These are phyloP conservation scores for Halcyon badia DNA, from an alignment of 2,797 vertebrate species.

Conservation along the genomic window DNA sequence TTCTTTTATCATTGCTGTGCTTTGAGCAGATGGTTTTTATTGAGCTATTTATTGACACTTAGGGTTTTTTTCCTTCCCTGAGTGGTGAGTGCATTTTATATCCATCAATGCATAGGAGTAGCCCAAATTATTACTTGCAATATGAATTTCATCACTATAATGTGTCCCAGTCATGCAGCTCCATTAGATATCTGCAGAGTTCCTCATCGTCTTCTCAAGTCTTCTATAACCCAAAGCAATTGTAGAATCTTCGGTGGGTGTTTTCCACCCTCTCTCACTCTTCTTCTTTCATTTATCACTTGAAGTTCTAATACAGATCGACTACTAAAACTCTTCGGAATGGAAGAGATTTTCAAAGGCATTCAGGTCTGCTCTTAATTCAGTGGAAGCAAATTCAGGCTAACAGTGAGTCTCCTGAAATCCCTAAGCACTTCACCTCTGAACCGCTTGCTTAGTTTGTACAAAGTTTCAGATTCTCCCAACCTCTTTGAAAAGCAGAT, in stretches of 20 bases:
- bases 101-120: conserved; percentile 30
- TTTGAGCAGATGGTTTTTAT: conserved; percentile 57
- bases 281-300: background rate
- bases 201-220: background rate
- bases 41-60: conserved; percentile 48
- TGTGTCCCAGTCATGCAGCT: conserved; percentile 1
- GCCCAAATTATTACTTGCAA: conserved; percentile 32
- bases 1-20: conserved; percentile 21
- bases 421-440: background rate
- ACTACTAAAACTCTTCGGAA: background rate
- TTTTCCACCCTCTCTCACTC: background rate
- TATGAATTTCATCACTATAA: background rate
- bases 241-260: background rate
- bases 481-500: background rate
- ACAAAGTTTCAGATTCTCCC: background rate
- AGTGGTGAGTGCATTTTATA: conserved; percentile 36
- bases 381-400: background rate
- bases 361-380: background rate
- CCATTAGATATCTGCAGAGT: background rate
- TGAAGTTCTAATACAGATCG: background rate
- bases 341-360: background rate
- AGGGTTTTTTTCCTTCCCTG: conserved; percentile 22
- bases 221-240: background rate
- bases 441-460: background rate
- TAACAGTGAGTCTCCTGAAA: background rate